Evolutionary conservation across 2,113 vertebrate genomes (phyloP).

Genomic region (Sula dactylatra): DNA sequence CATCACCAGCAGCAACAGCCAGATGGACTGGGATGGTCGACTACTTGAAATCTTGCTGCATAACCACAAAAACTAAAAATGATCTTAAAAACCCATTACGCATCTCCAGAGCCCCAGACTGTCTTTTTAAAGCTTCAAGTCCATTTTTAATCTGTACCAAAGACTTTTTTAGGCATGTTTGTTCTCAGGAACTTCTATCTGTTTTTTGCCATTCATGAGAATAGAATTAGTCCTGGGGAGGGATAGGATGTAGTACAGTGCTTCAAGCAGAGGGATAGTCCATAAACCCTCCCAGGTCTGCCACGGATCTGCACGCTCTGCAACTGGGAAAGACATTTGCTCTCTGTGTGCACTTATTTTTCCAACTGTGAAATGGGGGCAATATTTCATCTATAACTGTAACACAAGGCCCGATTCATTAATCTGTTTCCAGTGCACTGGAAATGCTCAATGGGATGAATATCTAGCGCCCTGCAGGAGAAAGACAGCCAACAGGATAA

Average conservation of each 20-base stretch:
- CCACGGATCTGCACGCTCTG: neutral
- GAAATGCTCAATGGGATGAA: neutral
- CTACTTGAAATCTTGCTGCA: neutral
- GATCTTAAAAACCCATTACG: neutral
- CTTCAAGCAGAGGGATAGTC: neutral
- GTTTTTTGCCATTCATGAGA: neutral
- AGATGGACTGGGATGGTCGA: neutral
- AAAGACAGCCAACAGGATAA: neutral
- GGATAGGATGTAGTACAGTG: neutral
- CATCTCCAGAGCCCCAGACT: neutral
- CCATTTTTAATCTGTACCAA: neutral
- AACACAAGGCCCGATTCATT: neutral
- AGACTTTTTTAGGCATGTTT: neutral
- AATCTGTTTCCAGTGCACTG: neutral
- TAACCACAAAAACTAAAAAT: slow-evolving; percentile 18
- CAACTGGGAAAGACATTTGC: neutral
- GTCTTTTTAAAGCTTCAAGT: neutral
- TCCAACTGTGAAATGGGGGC: neutral
- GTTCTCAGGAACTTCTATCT: neutral
- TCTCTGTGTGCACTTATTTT: neutral
- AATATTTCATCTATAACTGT: neutral
- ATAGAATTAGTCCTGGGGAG: neutral
- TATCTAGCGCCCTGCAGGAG: neutral
- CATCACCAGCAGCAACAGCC: neutral
- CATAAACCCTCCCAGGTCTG: neutral